Conservation (phyloP, 2,888 invertebrate genomes). For the Epistrophella euchroma region DNA sequence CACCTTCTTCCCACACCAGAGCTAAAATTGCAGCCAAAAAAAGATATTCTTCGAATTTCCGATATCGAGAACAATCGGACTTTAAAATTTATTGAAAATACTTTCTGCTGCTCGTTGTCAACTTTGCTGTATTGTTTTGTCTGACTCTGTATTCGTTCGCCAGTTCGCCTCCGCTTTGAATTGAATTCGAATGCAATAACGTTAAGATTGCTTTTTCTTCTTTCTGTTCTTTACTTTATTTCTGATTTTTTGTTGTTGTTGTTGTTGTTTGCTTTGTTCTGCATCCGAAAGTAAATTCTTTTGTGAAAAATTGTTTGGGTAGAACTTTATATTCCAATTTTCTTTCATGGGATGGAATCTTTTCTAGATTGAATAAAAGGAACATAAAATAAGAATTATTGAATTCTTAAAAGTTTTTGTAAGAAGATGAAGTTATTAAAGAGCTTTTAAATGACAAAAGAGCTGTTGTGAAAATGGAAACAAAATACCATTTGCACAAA, state of each 20-base stretch:
- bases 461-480: not conserved
- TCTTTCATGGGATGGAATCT: conserved; percentile 41
- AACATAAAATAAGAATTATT: conserved; percentile 34
- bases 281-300: conserved; percentile 69
- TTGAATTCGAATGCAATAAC: conserved; percentile 74
- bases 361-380: conserved; percentile 27
- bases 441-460: conserved; percentile 1
- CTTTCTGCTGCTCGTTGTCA: conserved; percentile 69
- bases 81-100: conserved; percentile 69
- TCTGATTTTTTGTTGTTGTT: not conserved
- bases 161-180: conserved; percentile 50
- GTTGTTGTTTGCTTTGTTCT: conserved; percentile 61
- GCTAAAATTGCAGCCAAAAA: conserved; percentile 69
- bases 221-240: conserved; percentile 4
- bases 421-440: conserved; percentile 20
- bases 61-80: conserved; percentile 73
- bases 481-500: not conserved
- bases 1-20: conserved; percentile 61
- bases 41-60: conserved; percentile 54
- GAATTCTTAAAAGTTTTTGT: conserved; percentile 1
- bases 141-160: conserved; percentile 49
- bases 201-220: conserved; percentile 70
- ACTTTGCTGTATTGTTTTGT: conserved; percentile 71
- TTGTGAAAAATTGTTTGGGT: conserved; percentile 70
- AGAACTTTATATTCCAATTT: conserved; percentile 56